phyloP scores from a whole-genome alignment of 2,113 vertebrate species.

The Cettia cetti region DNA sequence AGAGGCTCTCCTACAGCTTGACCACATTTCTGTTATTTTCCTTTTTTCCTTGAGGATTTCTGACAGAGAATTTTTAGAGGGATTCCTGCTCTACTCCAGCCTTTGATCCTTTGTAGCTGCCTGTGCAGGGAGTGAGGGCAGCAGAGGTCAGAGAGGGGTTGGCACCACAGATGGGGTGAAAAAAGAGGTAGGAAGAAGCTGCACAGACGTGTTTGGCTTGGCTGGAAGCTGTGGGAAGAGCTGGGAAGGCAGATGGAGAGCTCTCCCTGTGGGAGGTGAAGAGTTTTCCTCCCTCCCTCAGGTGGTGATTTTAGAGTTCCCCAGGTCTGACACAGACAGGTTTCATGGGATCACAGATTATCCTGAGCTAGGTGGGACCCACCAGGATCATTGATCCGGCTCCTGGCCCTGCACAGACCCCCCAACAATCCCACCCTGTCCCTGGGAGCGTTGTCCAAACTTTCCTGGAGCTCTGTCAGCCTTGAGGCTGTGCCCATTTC shows the following conservation, averaged over 20 bases:
- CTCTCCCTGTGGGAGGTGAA: neutral
- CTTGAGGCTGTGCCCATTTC: neutral
- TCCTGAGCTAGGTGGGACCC: neutral
- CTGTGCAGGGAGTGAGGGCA: neutral
- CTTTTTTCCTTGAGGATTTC: neutral
- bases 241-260: neutral
- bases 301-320: neutral
- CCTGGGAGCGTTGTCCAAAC: rapidly evolving
- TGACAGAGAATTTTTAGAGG: neutral
- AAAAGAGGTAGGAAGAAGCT: neutral
- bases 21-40: rapidly evolving
- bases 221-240: neutral
- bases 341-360: neutral
- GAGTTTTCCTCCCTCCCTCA: neutral
- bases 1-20: neutral
- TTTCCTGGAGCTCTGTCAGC: neutral
- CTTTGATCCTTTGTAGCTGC: neutral
- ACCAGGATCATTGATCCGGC: neutral
- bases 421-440: neutral
- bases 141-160: neutral
- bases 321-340: neutral
- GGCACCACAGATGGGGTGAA: neutral
- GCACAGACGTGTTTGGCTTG: neutral
- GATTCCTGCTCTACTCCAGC: neutral
- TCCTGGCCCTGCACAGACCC: neutral